Conservation (phyloP, 2,797 vertebrate genomes). For the Petrocephalus schoutedeni region DNA sequence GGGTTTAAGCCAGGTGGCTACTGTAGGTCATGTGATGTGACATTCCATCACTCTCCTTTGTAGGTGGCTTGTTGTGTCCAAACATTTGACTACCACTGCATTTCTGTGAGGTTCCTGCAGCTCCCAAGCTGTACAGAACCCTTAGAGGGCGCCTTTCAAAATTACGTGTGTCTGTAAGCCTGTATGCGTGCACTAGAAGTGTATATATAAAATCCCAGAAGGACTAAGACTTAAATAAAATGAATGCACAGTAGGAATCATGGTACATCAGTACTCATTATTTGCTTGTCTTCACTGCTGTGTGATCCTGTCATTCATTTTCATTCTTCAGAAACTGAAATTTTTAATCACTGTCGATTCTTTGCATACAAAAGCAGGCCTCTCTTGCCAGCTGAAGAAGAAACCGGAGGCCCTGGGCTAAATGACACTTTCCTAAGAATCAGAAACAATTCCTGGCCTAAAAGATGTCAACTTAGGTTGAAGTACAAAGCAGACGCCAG, state of each 20-base stretch:
- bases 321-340: not conserved
- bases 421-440: not conserved
- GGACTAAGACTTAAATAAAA: not conserved
- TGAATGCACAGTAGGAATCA: not conserved
- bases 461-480: not conserved
- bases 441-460: not conserved
- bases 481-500: not conserved
- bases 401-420: not conserved
- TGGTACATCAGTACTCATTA: not conserved
- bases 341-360: conserved; percentile 10
- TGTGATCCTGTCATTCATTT: not conserved
- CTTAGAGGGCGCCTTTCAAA: not conserved
- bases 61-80: not conserved
- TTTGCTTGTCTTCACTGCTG: not conserved
- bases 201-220: not conserved
- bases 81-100: not conserved
- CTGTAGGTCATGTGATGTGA: not conserved
- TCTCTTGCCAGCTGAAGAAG: not conserved
- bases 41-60: not conserved
- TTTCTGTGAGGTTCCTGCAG: not conserved
- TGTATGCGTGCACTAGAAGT: not conserved
- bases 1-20: not conserved
- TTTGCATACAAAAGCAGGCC: not conserved
- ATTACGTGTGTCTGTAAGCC: not conserved
- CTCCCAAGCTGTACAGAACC: not conserved